Evolutionary conservation across 2,113 vertebrate genomes (phyloP).

Genomic region (Stigmatopora nigra): DNA sequence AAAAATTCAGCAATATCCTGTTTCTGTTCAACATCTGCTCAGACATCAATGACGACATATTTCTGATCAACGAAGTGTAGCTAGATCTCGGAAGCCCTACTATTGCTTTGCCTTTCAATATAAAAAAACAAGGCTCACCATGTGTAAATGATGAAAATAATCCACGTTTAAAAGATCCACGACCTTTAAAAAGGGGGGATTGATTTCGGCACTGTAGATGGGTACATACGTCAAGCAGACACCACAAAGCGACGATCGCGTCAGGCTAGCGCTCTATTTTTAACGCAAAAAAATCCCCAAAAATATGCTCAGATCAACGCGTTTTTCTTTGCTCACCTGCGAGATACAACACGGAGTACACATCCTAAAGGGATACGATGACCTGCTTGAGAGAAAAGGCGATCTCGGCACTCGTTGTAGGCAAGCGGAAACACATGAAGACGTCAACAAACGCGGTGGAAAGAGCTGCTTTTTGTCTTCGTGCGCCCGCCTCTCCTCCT

Average conservation of each 20-base stretch:
- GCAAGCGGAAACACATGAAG: not conserved
- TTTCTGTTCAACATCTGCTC: conserved; percentile 1
- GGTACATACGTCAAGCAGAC: not conserved
- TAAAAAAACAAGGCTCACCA: not conserved
- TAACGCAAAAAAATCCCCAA: not conserved
- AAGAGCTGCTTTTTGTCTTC: conserved; percentile 7
- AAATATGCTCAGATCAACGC: conserved; percentile 2
- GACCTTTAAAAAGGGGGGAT: not conserved
- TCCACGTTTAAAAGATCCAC: not conserved
- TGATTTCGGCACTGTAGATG: not conserved
- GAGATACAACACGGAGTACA: conserved; percentile 64
- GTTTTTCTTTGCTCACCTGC: conserved; percentile 66
- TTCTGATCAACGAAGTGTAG: not conserved
- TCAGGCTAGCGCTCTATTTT: not conserved
- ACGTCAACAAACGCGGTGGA: not conserved
- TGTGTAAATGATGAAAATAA: accelerated
- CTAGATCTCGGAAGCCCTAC: conserved; percentile 7
- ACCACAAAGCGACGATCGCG: conserved; percentile 2
- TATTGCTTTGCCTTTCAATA: conserved; percentile 27
- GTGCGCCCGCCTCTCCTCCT: conserved; percentile 8
- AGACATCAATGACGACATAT: not conserved
- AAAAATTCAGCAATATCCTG: not conserved
- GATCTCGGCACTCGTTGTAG: not conserved
- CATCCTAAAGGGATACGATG: conserved; percentile 37
- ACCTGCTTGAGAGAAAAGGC: conserved; percentile 10